phyloP scores from a whole-genome alignment of 1,140 invertebrate genomes.

The Nasonia vitripennis region DNA sequence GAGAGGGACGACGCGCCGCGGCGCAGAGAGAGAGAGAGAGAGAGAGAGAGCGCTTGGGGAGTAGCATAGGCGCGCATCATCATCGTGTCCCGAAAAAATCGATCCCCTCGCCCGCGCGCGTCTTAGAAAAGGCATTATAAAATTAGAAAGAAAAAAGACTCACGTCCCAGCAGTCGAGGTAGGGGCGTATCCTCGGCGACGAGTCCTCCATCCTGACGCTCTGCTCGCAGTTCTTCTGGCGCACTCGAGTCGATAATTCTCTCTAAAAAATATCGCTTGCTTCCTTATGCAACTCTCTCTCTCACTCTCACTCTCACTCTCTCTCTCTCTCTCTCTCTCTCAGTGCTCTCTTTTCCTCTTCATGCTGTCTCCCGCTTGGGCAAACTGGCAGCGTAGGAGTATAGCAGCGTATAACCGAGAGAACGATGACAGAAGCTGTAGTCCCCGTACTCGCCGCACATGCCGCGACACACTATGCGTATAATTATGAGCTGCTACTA shows the following conservation, averaged over 20 bases:
- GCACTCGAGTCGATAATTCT: too few relatives aligned
- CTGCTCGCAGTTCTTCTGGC: neutral
- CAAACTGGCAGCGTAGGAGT: too few relatives aligned
- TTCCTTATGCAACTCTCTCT: too few relatives aligned
- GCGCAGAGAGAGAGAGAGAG: too few relatives aligned
- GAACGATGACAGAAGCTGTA: too few relatives aligned
- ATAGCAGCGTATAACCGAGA: too few relatives aligned
- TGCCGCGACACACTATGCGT: neutral
- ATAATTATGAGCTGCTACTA: neutral
- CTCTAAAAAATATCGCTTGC: too few relatives aligned
- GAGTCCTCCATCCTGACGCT: conserved; percentile 68
- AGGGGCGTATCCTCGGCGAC: conserved; percentile 71
- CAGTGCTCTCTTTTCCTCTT: conserved; percentile 62
- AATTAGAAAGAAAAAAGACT: conserved; percentile 57
- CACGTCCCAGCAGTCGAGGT: conserved; percentile 74
- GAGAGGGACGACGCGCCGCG: neutral
- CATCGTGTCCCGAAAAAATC: conserved; percentile 25
- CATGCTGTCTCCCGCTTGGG: conserved; percentile 51
- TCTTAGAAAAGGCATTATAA: neutral
- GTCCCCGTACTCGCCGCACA: conserved; percentile 50
- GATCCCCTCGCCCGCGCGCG: neutral
- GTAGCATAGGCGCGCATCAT: neutral
- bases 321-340: neutral
- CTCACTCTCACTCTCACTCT: too few relatives aligned
- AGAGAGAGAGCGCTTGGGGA: too few relatives aligned